Evolutionary conservation across 2,888 invertebrate genomes (phyloP).

Genomic region (Eupithecia pulchellata): DNA sequence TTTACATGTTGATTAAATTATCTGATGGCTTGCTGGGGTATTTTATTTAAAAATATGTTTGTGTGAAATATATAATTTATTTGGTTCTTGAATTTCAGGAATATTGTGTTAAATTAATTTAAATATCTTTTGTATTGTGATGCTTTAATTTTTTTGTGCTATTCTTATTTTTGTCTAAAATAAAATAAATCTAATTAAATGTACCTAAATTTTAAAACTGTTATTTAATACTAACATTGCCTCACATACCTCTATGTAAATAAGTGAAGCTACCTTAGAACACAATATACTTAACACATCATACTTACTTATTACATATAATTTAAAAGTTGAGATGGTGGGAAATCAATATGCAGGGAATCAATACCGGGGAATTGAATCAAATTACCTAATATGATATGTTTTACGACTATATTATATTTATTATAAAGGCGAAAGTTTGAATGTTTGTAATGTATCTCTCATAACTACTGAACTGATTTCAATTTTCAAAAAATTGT

Average conservation of each 20-base stretch:
- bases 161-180: constrained; percentile 56
- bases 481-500: too few relatives aligned
- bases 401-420: too few relatives aligned
- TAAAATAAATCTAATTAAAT: constrained; percentile 53
- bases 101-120: constrained; percentile 13
- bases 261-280: not conserved
- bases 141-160: constrained; percentile 60
- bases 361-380: too few relatives aligned
- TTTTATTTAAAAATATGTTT: not conserved
- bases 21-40: not conserved
- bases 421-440: not conserved
- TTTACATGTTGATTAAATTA: not conserved
- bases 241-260: not conserved
- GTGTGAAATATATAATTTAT: constrained; percentile 5
- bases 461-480: not conserved
- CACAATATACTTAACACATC: too few relatives aligned
- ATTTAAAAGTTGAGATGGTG: too few relatives aligned
- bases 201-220: constrained; percentile 8
- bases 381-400: too few relatives aligned
- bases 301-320: too few relatives aligned
- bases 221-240: constrained; percentile 1
- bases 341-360: too few relatives aligned
- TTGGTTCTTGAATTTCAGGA: not conserved
- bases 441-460: not conserved
- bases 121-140: constrained; percentile 49